Conservation (phyloP, 2,113 vertebrate genomes). For the Pogona vitticeps region DNA sequence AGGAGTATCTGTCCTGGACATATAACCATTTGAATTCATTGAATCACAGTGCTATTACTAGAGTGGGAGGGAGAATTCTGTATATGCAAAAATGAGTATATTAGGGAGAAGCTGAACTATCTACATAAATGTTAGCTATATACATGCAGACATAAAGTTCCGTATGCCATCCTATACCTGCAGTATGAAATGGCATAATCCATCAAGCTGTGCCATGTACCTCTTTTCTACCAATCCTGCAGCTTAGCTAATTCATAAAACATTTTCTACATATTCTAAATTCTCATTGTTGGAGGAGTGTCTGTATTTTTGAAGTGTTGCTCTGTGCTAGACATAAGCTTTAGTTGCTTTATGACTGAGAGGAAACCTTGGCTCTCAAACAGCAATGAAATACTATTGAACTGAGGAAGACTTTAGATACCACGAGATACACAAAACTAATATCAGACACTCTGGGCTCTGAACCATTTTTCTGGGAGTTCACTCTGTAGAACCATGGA, state of each 20-base stretch:
- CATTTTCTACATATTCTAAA: background rate
- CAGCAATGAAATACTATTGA: background rate
- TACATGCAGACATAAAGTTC: background rate
- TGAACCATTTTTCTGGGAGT: conserved; percentile 6
- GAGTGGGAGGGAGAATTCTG: background rate
- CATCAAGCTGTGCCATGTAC: background rate
- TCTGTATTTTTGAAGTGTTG: background rate
- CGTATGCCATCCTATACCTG: too few relatives aligned
- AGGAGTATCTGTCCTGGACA: background rate
- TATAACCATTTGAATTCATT: background rate
- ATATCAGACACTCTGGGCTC: background rate
- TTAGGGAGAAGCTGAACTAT: background rate
- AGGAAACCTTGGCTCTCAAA: background rate
- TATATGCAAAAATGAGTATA: background rate
- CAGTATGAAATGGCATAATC: background rate
- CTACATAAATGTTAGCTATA: background rate
- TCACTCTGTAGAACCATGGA: conserved; percentile 10
- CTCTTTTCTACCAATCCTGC: background rate
- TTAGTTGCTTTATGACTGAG: background rate
- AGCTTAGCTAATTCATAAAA: background rate
- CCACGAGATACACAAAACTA: background rate
- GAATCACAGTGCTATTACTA: background rate
- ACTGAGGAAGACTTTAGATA: background rate
- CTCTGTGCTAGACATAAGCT: background rate
- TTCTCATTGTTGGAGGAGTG: background rate